phyloP scores from a whole-genome alignment of 1,140 invertebrate genomes.

The Planococcus citri region DNA sequence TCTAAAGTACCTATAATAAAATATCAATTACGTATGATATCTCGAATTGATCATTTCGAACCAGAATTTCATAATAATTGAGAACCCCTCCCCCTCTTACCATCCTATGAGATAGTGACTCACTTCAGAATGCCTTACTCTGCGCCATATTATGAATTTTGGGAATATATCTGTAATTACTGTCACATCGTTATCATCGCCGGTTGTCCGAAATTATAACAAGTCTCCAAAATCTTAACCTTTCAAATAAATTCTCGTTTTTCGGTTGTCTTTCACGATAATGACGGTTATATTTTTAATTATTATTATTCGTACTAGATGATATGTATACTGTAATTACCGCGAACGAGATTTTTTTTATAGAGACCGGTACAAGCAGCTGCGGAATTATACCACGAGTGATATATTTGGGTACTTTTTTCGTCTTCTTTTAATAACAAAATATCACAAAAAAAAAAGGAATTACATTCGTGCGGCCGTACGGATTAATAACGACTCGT shows the following conservation, averaged over 20 bases:
- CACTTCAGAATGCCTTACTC: not conserved
- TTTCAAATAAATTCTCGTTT: not conserved
- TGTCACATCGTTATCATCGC: not conserved
- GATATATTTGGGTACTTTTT: not conserved
- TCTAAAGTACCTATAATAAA: too few species aligned
- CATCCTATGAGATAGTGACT: too few species aligned
- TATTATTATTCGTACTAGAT: not conserved
- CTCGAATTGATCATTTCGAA: too few species aligned
- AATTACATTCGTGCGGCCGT: not conserved
- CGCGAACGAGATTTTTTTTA: not conserved
- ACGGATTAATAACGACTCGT: slow-evolving; percentile 1
- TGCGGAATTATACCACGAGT: too few species aligned
- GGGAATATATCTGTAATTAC: not conserved
- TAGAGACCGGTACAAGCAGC: too few species aligned
- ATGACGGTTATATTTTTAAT: slow-evolving; percentile 8
- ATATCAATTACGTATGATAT: too few species aligned
- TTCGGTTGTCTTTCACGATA: not conserved
- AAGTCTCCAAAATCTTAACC: not conserved
- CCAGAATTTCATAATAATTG: too few species aligned
- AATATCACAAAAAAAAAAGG: not conserved
- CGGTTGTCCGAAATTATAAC: not conserved
- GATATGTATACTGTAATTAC: not conserved
- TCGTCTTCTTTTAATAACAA: not conserved
- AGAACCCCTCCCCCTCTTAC: too few species aligned
- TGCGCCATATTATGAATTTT: not conserved